These are phyloP conservation scores for Pseudobourletiella spinata DNA, from an alignment of 1,140 invertebrate genomes.

Conservation along the genomic window DNA sequence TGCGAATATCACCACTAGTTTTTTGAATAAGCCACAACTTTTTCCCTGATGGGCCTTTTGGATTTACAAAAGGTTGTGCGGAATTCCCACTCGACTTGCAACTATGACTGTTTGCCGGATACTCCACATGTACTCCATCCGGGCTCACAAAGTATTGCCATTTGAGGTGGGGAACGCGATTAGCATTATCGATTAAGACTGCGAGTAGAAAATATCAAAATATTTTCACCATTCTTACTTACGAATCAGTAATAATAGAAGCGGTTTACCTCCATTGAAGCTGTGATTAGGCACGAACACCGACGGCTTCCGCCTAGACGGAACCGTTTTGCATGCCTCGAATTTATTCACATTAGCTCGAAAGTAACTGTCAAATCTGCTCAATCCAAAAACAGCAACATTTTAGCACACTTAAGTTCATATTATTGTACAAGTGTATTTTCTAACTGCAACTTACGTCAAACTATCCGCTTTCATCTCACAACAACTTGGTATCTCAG, in stretches of 20 bases:
- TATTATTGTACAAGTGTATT: background rate
- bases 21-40: slow-evolving; percentile 29
- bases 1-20: slow-evolving; percentile 16
- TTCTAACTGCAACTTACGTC: background rate
- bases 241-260: background rate
- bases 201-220: slow-evolving; percentile 34
- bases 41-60: slow-evolving; percentile 20
- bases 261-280: slow-evolving; percentile 12
- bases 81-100: slow-evolving; percentile 36
- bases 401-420: background rate
- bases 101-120: slow-evolving; percentile 40
- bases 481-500: slow-evolving; percentile 10
- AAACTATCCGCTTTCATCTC: slow-evolving; percentile 8
- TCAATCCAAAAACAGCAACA: background rate
- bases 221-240: background rate
- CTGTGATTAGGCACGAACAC: slow-evolving; percentile 12
- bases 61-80: slow-evolving; percentile 32
- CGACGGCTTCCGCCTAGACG: slow-evolving; percentile 1
- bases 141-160: slow-evolving; percentile 50
- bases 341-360: background rate
- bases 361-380: slow-evolving; percentile 20
- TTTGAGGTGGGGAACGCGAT: slow-evolving; percentile 44
- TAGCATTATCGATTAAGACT: slow-evolving; percentile 46
- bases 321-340: slow-evolving; percentile 20
- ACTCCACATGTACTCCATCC: slow-evolving; percentile 47